Conservation (phyloP, 2,113 vertebrate genomes). For the Amblyopsis rosae region DNA sequence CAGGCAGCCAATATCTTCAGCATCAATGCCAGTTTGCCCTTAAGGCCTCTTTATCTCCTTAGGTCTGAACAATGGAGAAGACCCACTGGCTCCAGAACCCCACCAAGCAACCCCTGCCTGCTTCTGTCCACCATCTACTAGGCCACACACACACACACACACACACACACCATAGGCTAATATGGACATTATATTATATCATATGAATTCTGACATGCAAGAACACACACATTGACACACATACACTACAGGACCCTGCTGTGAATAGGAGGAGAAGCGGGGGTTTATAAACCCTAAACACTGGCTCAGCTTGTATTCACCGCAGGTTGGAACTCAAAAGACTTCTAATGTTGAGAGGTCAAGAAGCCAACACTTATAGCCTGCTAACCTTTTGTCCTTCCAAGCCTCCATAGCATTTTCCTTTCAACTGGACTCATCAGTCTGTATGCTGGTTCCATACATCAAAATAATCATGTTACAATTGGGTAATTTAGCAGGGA, state of each 20-base stretch:
- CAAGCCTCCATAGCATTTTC: slow-evolving; percentile 59
- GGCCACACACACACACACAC: slow-evolving; percentile 23
- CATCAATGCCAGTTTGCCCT: slow-evolving; percentile 56
- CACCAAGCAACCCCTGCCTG: slow-evolving; percentile 65
- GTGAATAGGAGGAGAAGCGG: slow-evolving; percentile 17
- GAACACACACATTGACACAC: slow-evolving; percentile 22
- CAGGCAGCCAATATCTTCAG: slow-evolving; percentile 62
- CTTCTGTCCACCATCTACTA: slow-evolving; percentile 59
- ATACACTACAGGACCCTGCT: slow-evolving; percentile 40
- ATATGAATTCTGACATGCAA: not conserved
- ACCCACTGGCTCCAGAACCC: slow-evolving; percentile 73
- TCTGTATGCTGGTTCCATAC: slow-evolving; percentile 38
- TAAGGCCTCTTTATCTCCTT: slow-evolving; percentile 40
- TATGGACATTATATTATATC: not conserved
- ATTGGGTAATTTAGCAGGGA: too few species aligned
- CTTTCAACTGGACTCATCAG: slow-evolving; percentile 36
- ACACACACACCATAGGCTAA: slow-evolving; percentile 8
- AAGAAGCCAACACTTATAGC: slow-evolving; percentile 69
- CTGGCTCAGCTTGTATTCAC: slow-evolving; percentile 70
- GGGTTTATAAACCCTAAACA: slow-evolving; percentile 54
- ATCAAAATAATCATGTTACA: too few species aligned
- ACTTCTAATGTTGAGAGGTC: slow-evolving; percentile 71
- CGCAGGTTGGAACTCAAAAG: slow-evolving; percentile 72
- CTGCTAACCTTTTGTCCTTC: slow-evolving; percentile 38
- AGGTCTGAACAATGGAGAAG: slow-evolving; percentile 65